Base-by-base conservation (phyloP, 1,140 invertebrate species). In the Argopecten irradians region DNA sequence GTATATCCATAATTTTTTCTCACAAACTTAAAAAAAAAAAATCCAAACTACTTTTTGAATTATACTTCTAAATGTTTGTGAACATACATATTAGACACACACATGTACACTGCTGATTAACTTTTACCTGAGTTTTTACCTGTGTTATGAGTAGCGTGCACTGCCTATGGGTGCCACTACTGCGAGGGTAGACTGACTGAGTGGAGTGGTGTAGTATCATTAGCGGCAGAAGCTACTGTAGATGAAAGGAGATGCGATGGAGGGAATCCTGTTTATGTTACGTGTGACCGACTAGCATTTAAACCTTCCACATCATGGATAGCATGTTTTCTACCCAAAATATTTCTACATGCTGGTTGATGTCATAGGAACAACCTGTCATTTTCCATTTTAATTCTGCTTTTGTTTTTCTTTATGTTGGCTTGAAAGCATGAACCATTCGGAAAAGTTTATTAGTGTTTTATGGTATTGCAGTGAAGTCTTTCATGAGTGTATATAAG, bases 111-210 rank as follows among this genome's bases (percentile, higher is more conserved):
- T 28, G 16, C 36, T 71, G 55, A 71, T 71, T 71, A 16, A 71
- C 55, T 71, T 71, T 71, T 71, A 71, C 55, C 55, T 71, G 55
- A 71, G 55, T 71, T 71, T 71, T 71, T 71, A 71, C 55, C 55
- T 71, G 55, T 71, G 55, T 46, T 8, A 2, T 46, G 43, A 16
- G 43, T 46, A 8, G 43, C 14, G 43, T 46, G 43, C 22, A n/a
- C 55, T 71, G n/a, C 55, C 3, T 2, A 28, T 28, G 55, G 55
- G 55, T 71, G 55, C n/a, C 55, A 71, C 43, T 28, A 28, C 22
- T 71, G 55, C 28, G 55, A n/a, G 55, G 55, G 55, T 71, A 71
- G n/a, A n/a, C 55, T 28, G 28, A 28, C 55, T 28, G 55, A 7
- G 55, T 71, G 55, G 55, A 71, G 22, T 71, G 55, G 55, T 71